Base-by-base conservation (phyloP, 2,888 invertebrate species). In the Drosophila nigricruria region DNA sequence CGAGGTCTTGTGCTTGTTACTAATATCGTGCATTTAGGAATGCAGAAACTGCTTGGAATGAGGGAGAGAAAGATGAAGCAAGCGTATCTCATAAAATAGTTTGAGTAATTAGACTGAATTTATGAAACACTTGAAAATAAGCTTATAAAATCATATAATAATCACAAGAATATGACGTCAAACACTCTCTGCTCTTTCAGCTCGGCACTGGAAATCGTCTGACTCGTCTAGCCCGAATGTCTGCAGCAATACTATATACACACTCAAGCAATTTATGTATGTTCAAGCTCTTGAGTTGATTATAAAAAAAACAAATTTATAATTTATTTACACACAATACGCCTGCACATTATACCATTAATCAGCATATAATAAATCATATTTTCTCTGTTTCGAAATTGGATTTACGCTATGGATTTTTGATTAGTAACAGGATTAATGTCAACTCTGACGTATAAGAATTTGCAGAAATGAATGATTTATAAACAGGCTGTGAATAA, bases 231-330 rank as follows among this genome's bases (percentile, higher is more conserved):
- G n/a, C 23, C 25, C 3, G 1, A 38, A 23, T 49, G 57, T 34
- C 57, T 57, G 32, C 12, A 43, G 40, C 8, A 16, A 58, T 50
- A 25, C n/a, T 58, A 34, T 34, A 16, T 27, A 36, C 4, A 20
- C 18, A 1, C n/a, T 20, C 8, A 8, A 32, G n/a, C 25, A 32
- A 59, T 27, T 16, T 16, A 27, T 36, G 18, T 36, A 66, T n/a
- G n/a, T n/a, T 52, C 12, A 50, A 27, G 45, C 70, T 38, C 69
- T 68, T 36, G 0, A 38, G 12, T 38, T 38, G 53, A 59, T 53
- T 38, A 53, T 20, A 27, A 12, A 1, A 52, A 20, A 5, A 42
- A 20, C 42, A 42, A 52, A 38, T 53, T 30, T 40, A 54, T 20
- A 53, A 30, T 12, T 20, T 36, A 14, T 25, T 36, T 25, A n/a